Base-by-base conservation (phyloP, 2,888 invertebrate genomes). In the Lochmaea crataegi region DNA sequence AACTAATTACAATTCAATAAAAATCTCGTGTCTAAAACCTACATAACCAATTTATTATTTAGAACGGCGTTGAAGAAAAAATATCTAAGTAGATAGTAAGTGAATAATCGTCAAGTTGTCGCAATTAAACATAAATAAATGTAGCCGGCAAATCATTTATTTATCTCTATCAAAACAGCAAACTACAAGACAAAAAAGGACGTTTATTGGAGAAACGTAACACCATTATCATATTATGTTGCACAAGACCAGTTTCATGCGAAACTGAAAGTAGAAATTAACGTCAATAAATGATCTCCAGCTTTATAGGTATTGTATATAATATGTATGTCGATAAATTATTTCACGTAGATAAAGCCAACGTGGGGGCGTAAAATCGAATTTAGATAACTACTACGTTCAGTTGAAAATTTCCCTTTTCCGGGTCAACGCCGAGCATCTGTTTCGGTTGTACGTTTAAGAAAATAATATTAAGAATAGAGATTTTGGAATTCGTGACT, bases 181-280 rank as follows among this genome's bases (percentile, higher is more conserved):
- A 65, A 65, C 65, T 26, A 26, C 32, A 65, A 26, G 16, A 61
- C 16, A 70, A 70, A 70, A 70, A 64, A 32, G 12, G 57, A 26
- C 41, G 45, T 64, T 70, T 58, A 64, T 57, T 64, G 68, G 68
- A 65, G 72, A 56, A 72, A 68, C 65, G 68, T 64, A 65, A 64
- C 42, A 68, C 64, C 65, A 72, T 68, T 65, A 72, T 72, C 68
- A 72, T 63, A 61, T 6, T 57, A 64, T 57, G 57, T 70, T 64
- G 22, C 70, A 63, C 51, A 68, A 68, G 63, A 45, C 68, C 57
- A 68, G 72, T 72, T 64, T 41, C 58, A 67, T 65, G 56, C 48
- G 67, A 67, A 72, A 68, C 65, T 65, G 68, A 72, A 68, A 72
- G 72, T 72, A 57, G 68, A 68, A 67, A 68, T 72, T 68, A 68